phyloP scores from a whole-genome alignment of 1,140 invertebrate genomes.

The Pseudobourletiella spinata region DNA sequence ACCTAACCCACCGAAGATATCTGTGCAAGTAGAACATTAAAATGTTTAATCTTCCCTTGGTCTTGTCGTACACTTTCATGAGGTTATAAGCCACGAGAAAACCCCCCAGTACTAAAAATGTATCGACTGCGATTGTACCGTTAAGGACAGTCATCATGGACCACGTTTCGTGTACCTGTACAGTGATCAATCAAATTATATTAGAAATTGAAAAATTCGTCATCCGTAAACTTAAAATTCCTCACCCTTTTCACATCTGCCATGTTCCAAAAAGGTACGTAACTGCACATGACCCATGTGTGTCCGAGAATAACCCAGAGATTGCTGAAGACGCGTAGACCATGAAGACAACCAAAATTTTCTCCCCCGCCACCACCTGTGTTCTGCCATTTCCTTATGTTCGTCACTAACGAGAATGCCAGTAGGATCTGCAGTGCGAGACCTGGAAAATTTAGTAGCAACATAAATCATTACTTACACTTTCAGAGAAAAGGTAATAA shows the following conservation, averaged over 20 bases:
- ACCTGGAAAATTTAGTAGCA: not conserved
- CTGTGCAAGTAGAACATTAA: slow-evolving; percentile 48
- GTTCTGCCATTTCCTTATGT: slow-evolving; percentile 42
- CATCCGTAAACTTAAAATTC: not conserved
- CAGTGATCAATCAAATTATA: not conserved
- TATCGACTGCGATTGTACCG: slow-evolving; percentile 46
- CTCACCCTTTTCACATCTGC: slow-evolving; percentile 34
- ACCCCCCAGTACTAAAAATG: slow-evolving; percentile 51
- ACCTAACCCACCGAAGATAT: slow-evolving; percentile 27
- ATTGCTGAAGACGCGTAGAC: slow-evolving; percentile 47
- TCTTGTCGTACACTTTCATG: slow-evolving; percentile 54
- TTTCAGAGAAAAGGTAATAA: not conserved
- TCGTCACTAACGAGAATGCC: slow-evolving; percentile 45
- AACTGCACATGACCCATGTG: slow-evolving; percentile 46
- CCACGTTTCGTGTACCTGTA: slow-evolving; percentile 18
- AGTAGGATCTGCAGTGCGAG: slow-evolving; percentile 12
- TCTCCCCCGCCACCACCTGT: slow-evolving; percentile 35
- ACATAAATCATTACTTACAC: not conserved
- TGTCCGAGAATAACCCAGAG: slow-evolving; percentile 47
- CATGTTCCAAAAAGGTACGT: slow-evolving; percentile 36
- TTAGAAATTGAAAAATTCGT: not conserved
- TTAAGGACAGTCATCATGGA: slow-evolving; percentile 29
- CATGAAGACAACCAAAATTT: slow-evolving; percentile 45
- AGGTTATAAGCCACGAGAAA: slow-evolving; percentile 47
- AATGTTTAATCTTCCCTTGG: slow-evolving; percentile 50